phyloP scores from a whole-genome alignment of 1,140 invertebrate species.

The Apis laboriosa region DNA sequence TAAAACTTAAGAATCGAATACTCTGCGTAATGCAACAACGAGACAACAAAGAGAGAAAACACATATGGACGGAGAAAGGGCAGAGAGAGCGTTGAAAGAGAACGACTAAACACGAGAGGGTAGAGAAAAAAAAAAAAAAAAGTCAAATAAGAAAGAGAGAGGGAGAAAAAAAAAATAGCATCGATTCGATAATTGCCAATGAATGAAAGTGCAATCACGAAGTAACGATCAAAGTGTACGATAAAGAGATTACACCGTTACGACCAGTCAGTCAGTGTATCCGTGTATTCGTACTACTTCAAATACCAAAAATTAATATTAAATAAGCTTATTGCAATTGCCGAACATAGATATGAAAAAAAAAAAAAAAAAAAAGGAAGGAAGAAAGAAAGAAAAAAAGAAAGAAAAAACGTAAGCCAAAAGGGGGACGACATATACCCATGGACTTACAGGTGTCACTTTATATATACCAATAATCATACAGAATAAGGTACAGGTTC shows the following conservation, averaged over 20 bases:
- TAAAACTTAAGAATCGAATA: not conserved
- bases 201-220: constrained; percentile 1
- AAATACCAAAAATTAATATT: not conserved
- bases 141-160: not conserved
- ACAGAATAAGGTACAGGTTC: not conserved
- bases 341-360: constrained; percentile 1
- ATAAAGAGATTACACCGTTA: constrained; percentile 1
- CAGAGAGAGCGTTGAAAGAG: not conserved
- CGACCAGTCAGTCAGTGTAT: not conserved
- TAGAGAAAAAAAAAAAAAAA: not conserved
- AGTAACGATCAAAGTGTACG: not conserved
- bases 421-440: constrained; percentile 1
- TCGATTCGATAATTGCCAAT: not conserved
- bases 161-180: not conserved
- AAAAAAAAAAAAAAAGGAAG: not conserved
- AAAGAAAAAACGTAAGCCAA: constrained; percentile 24
- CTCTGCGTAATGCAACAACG: not conserved
- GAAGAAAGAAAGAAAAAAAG: not conserved
- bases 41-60: not conserved
- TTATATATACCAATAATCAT: not conserved
- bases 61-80: not conserved
- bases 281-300: not conserved
- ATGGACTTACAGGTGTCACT: constrained; percentile 42
- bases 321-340: constrained; percentile 17
- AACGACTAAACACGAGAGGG: not conserved